These are phyloP conservation scores for Serilophus lunatus DNA, from an alignment of 2,113 vertebrate species.

Conservation along the genomic window DNA sequence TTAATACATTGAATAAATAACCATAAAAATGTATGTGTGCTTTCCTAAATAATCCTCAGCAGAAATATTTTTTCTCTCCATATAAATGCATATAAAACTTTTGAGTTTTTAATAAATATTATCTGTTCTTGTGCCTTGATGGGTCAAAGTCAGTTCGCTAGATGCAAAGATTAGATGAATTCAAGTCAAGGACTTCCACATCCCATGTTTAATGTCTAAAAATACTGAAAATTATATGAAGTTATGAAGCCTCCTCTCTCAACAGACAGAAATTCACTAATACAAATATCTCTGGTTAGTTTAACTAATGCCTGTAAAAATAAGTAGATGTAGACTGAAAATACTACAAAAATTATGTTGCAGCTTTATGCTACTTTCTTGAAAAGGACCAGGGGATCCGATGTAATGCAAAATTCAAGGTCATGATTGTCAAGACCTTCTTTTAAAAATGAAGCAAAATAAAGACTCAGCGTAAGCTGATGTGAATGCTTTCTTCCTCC, in stretches of 20 bases:
- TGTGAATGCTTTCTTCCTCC: neutral
- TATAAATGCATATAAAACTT: neutral
- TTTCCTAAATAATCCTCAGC: neutral
- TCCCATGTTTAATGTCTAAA: neutral
- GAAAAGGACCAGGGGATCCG: neutral
- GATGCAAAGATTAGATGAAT: neutral
- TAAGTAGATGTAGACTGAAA: neutral
- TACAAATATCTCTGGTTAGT: neutral
- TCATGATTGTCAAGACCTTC: neutral
- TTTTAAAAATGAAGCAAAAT: neutral
- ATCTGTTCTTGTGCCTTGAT: neutral
- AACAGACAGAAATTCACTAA: neutral
- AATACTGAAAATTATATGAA: neutral
- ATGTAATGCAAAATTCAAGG: neutral
- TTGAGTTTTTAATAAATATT: fast-evolving
- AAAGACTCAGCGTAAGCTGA: neutral
- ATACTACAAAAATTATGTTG: neutral
- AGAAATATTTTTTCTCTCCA: neutral
- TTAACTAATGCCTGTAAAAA: neutral
- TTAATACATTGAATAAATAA: neutral
- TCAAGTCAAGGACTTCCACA: neutral
- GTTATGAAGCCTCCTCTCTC: neutral
- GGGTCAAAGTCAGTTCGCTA: neutral
- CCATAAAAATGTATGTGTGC: neutral
- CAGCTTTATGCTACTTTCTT: neutral